Evolutionary conservation across 2,888 invertebrate genomes (phyloP).

Genomic region (Corbicula japonica): DNA sequence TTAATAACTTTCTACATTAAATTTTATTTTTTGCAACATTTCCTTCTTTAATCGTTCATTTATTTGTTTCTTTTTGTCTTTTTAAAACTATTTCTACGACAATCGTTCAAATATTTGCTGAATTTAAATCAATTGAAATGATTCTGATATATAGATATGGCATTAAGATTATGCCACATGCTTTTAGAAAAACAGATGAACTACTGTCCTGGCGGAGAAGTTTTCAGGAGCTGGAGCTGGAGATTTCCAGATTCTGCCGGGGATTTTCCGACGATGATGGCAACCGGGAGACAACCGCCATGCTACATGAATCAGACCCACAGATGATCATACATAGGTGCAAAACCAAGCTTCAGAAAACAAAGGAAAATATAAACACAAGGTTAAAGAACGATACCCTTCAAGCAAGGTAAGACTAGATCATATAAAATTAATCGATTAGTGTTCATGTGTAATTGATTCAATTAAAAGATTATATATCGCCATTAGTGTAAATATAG

Average conservation of each 20-base stretch:
- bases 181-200: slow-evolving; percentile 56
- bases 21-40: neutral
- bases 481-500: too few species aligned
- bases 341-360: slow-evolving; percentile 62
- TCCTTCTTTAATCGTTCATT: neutral
- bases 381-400: slow-evolving; percentile 43
- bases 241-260: slow-evolving; percentile 55
- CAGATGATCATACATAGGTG: slow-evolving; percentile 41
- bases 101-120: neutral
- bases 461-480: too few species aligned
- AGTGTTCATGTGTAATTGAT: too few species aligned
- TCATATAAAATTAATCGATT: too few species aligned
- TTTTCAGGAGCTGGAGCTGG: slow-evolving; percentile 59
- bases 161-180: neutral
- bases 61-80: neutral
- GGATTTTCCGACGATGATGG: slow-evolving; percentile 30
- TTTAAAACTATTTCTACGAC: neutral
- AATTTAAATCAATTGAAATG: neutral
- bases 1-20: neutral
- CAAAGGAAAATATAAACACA: slow-evolving; percentile 61
- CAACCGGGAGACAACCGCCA: slow-evolving; percentile 20
- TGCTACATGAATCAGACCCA: slow-evolving; percentile 43
- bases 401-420: slow-evolving; percentile 43
- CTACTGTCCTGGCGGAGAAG: slow-evolving; percentile 45
- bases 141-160: neutral